Evolutionary conservation across 2,113 vertebrate genomes (phyloP), one percentile per base, ranked within the genome.

Genomic region (Tympanuchus pallidicinctus): DNA sequence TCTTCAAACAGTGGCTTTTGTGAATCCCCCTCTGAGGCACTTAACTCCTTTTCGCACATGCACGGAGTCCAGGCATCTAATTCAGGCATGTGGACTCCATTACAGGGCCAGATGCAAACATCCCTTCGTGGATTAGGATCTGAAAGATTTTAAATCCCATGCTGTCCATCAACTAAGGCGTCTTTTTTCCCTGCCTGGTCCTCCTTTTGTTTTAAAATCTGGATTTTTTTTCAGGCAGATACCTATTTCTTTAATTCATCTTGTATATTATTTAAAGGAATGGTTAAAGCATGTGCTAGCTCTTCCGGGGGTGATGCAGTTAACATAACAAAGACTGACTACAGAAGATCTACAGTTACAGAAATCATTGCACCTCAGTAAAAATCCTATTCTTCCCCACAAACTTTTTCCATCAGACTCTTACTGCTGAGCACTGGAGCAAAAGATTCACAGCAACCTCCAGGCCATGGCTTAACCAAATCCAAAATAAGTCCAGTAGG

Each of bases 51-150:
- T 73, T 66, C 1, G 8, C 61, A 64, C 30, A 10, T 3, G 30
- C 16, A 8, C 5, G 42, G 78, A 86, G 67, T 60, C 48, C 60
- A 10, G 0, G 72, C 90, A 54, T 66, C 79, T 77, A 27, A 81
- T 83, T 67, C 52, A 43, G 88, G 57, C 88, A 92, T 60, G 76
- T 93, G 95, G 86, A 78, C 56, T 86, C 69, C 69, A 66, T 92
- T 94, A 89, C n/a, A 14, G 72, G 63, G 66, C 83, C 77, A 88
- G 93, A 92, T 93, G 86, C 70, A 93, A 90, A 90, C 61, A 78
- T 79, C 81, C 45, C 36, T 10, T 82, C 38, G 30, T 69, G 57
- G 82, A 90, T 90, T 95, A 92, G 66, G 65, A 90, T 74, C 57
- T 83, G 69, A 91, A 94, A 67, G 38, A 54, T 71, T 83, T 79